Evolutionary conservation across 2,113 vertebrate genomes (phyloP).

Genomic region (Zonotrichia leucophrys): DNA sequence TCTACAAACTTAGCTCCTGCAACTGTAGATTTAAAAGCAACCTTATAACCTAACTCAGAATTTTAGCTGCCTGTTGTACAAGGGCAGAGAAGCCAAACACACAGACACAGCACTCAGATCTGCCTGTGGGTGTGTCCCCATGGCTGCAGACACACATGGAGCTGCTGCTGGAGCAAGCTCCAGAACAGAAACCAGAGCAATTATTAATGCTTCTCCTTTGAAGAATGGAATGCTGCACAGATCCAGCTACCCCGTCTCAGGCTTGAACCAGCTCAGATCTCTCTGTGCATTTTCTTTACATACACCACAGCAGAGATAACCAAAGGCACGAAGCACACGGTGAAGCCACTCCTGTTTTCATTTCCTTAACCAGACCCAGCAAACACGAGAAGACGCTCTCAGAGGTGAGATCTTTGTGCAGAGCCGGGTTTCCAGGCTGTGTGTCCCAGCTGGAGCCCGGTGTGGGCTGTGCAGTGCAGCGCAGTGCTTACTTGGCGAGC

Average conservation of each 20-base stretch:
- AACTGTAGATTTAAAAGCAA: neutral
- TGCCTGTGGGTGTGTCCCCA: rapidly evolving
- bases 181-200: neutral
- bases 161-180: neutral
- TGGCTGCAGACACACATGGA: neutral
- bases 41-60: neutral
- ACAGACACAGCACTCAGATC: neutral
- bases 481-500: conserved; percentile 80
- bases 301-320: neutral
- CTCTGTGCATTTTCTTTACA: neutral
- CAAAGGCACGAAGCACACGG: neutral
- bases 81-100: neutral
- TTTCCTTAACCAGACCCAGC: neutral
- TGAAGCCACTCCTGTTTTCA: rapidly evolving
- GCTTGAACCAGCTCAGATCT: neutral
- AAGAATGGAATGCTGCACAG: neutral
- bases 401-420: neutral
- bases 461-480: rapidly evolving
- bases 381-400: rapidly evolving
- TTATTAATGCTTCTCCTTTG: neutral
- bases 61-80: neutral
- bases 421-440: rapidly evolving
- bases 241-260: neutral
- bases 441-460: rapidly evolving
- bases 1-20: neutral